These are phyloP conservation scores for Drosophila fuyamai DNA, from an alignment of 1,140 invertebrate genomes.

Conservation along the genomic window DNA sequence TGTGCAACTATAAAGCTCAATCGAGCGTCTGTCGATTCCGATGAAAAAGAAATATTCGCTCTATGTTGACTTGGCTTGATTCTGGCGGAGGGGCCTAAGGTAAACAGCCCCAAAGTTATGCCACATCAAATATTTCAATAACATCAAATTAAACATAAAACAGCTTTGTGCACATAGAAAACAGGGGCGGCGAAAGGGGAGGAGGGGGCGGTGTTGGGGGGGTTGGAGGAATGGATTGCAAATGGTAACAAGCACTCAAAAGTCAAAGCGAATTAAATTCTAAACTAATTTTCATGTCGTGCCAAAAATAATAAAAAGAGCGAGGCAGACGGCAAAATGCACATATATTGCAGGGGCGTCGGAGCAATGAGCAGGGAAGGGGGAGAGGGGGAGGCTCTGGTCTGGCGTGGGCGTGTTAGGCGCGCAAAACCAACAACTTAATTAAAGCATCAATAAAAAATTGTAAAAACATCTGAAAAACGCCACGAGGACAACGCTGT, in stretches of 20 bases:
- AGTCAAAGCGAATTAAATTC: constrained; percentile 82
- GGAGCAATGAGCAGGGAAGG: background rate
- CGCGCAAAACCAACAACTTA: constrained; percentile 67
- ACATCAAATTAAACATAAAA: constrained; percentile 59
- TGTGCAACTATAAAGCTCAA: constrained; percentile 44
- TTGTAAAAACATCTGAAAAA: constrained; percentile 62
- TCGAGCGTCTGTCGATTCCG: constrained; percentile 35
- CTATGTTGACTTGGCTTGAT: constrained; percentile 17
- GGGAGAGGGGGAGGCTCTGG: background rate
- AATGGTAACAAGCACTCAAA: constrained; percentile 81
- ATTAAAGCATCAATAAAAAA: constrained; percentile 82
- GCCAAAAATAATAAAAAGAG: constrained; percentile 76
- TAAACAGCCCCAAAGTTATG: constrained; percentile 45
- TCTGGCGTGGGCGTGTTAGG: constrained; percentile 1
- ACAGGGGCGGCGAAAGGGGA: background rate
- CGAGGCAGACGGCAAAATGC: constrained; percentile 10
- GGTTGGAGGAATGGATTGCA: constrained; percentile 44
- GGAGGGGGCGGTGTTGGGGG: background rate
- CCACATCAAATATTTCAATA: constrained; percentile 67
- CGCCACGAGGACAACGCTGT: constrained; percentile 32
- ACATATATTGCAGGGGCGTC: constrained; percentile 24
- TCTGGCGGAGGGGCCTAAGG: constrained; percentile 1
- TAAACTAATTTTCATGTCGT: constrained; percentile 82
- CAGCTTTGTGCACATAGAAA: constrained; percentile 13
- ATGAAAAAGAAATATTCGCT: constrained; percentile 21